These are phyloP conservation scores for Parasteatoda lunata DNA, from an alignment of 2,888 invertebrate species.

Conservation along the genomic window DNA sequence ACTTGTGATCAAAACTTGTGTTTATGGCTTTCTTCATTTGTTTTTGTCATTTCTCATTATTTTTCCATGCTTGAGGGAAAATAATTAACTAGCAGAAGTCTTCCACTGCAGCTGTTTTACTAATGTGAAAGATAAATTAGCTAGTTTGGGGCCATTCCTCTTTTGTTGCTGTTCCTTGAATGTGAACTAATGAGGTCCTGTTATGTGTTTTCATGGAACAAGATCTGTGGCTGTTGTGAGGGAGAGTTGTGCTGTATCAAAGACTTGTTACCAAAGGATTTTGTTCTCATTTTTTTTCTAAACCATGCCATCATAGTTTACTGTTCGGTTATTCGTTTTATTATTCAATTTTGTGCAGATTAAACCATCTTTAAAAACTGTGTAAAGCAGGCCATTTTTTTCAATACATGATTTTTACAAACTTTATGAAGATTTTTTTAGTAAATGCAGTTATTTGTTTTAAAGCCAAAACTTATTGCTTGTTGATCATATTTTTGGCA, in stretches of 20 bases:
- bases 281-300: background rate
- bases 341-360: too few relatives aligned
- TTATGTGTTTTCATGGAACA: slow-evolving; percentile 14
- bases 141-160: slow-evolving; percentile 27
- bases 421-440: too few relatives aligned
- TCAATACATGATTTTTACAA: too few relatives aligned
- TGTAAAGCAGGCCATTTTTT: too few relatives aligned
- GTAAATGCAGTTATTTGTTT: too few relatives aligned
- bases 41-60: slow-evolving; percentile 26
- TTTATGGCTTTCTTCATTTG: slow-evolving; percentile 34
- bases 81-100: slow-evolving; percentile 57
- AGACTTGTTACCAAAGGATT: slow-evolving; percentile 5
- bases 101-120: slow-evolving; percentile 65
- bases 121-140: slow-evolving; percentile 34
- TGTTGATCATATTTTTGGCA: too few relatives aligned
- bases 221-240: slow-evolving; percentile 21
- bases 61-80: slow-evolving; percentile 42
- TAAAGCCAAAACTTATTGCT: too few relatives aligned
- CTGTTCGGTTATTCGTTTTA: background rate
- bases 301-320: background rate
- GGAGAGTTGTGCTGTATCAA: slow-evolving; percentile 20
- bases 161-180: slow-evolving; percentile 20
- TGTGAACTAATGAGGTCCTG: slow-evolving; percentile 15
- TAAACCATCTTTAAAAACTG: too few relatives aligned
- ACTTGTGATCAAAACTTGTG: slow-evolving; percentile 45